Percentiles rank a stretch among this genome's conserved stretches.
phyloP scores from a whole-genome alignment of 2,888 invertebrate species.

The Venusia cambrica region DNA sequence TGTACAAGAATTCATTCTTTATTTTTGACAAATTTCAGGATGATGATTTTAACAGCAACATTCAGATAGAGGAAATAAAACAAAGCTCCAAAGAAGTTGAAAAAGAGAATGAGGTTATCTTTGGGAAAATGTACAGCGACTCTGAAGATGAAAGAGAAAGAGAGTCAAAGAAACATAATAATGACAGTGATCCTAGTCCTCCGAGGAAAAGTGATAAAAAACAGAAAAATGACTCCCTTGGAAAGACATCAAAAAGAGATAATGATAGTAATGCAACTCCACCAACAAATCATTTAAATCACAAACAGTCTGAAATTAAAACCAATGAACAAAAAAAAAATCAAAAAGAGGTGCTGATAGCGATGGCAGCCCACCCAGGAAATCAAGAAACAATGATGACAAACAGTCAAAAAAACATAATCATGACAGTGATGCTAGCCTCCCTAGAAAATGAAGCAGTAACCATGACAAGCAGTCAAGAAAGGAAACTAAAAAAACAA shows the following conservation, averaged over 20 bases:
- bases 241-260: slow-evolving; percentile 32
- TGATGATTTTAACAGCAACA: slow-evolving; percentile 72
- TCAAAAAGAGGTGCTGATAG: slow-evolving; percentile 42
- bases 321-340: slow-evolving; percentile 51
- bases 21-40: slow-evolving; percentile 47
- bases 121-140: slow-evolving; percentile 76
- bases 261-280: slow-evolving; percentile 45
- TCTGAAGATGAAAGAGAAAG: slow-evolving; percentile 62
- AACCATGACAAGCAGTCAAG: slow-evolving; percentile 3
- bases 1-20: neutral
- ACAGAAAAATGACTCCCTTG: slow-evolving; percentile 49
- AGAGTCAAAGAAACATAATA: slow-evolving; percentile 32
- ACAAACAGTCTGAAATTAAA: slow-evolving; percentile 32
- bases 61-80: slow-evolving; percentile 69
- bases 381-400: slow-evolving; percentile 40
- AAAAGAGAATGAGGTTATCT: slow-evolving; percentile 68
- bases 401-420: slow-evolving; percentile 28
- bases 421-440: slow-evolving; percentile 12
- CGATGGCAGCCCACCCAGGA: slow-evolving; percentile 52
- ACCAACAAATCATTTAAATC: slow-evolving; percentile 2
- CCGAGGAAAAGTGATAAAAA: slow-evolving; percentile 31
- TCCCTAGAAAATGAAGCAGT: slow-evolving; percentile 7
- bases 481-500: slow-evolving; percentile 3
- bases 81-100: slow-evolving; percentile 56
- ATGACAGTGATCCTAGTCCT: slow-evolving; percentile 20